phyloP scores from a whole-genome alignment of 2,888 invertebrate genomes.

The Caenorhabditis sp. region DNA sequence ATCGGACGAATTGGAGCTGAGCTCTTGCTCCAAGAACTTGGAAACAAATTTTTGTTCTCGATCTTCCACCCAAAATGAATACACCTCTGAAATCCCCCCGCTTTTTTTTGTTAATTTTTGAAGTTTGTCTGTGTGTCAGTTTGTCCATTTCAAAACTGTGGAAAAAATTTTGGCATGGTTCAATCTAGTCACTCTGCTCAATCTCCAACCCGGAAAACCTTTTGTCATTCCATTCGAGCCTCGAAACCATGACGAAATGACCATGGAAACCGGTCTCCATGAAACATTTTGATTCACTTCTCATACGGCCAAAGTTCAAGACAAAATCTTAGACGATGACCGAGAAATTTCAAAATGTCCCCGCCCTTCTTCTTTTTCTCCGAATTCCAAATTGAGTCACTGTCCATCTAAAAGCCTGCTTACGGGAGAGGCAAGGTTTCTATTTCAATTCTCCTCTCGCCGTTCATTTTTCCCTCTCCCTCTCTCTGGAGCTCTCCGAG shows the following conservation, averaged over 20 bases:
- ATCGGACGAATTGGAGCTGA: no score
- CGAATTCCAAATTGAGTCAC: slow-evolving; percentile 29
- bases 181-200: no score
- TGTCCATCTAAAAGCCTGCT: slow-evolving; percentile 43
- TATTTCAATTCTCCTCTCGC: slow-evolving; percentile 38
- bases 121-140: no score
- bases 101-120: no score
- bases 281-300: slow-evolving; percentile 16
- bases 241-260: background rate
- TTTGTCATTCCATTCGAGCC: no score
- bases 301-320: slow-evolving; percentile 11
- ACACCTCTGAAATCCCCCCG: no score
- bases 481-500: background rate
- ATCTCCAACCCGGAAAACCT: no score
- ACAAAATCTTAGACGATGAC: background rate
- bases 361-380: background rate
- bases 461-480: slow-evolving; percentile 1
- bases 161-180: no score
- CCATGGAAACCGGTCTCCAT: background rate
- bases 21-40: no score
- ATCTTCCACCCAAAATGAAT: no score
- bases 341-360: slow-evolving; percentile 3
- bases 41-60: no score
- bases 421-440: slow-evolving; percentile 25
- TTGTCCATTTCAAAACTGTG: no score